These are phyloP conservation scores for Suillia variegata DNA, from an alignment of 2,888 invertebrate species.

Conservation along the genomic window DNA sequence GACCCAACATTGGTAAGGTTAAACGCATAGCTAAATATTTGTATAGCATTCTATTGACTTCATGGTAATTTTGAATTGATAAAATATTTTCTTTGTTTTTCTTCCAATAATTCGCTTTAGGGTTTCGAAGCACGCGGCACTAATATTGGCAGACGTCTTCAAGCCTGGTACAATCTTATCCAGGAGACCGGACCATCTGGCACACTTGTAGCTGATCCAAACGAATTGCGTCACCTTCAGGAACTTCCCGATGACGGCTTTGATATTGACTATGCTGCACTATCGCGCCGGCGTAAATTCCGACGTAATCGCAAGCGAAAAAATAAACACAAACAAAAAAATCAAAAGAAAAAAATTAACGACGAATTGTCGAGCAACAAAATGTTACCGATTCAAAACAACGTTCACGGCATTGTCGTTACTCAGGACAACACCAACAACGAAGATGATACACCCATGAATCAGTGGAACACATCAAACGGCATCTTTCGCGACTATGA, in stretches of 20 bases:
- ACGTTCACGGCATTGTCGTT: conserved; percentile 31
- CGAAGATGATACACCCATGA: conserved; percentile 3
- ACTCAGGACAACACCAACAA: no score
- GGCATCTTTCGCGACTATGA: conserved; percentile 55
- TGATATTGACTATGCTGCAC: conserved; percentile 26
- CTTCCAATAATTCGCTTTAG: conserved; percentile 60
- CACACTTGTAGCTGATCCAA: conserved; percentile 74
- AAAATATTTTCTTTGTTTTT: conserved; percentile 1
- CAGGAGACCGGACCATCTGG: conserved; percentile 75
- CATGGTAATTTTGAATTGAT: background rate
- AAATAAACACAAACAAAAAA: conserved; percentile 48
- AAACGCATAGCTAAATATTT: background rate
- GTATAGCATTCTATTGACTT: background rate
- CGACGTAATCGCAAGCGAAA: conserved; percentile 40
- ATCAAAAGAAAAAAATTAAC: conserved; percentile 25
- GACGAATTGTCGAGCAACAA: conserved; percentile 8
- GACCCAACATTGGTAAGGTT: conserved; percentile 79
- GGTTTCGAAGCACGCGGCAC: conserved; percentile 95
- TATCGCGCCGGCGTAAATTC: conserved; percentile 57
- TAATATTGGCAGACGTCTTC: conserved; percentile 75
- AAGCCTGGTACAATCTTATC: conserved; percentile 84
- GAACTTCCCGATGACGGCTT: no score
- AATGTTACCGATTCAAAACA: conserved; percentile 14
- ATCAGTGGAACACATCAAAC: conserved; percentile 51
- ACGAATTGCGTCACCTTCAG: conserved; percentile 64